phyloP scores from a whole-genome alignment of 2,888 invertebrate species.

The Stegophylla sp. region DNA sequence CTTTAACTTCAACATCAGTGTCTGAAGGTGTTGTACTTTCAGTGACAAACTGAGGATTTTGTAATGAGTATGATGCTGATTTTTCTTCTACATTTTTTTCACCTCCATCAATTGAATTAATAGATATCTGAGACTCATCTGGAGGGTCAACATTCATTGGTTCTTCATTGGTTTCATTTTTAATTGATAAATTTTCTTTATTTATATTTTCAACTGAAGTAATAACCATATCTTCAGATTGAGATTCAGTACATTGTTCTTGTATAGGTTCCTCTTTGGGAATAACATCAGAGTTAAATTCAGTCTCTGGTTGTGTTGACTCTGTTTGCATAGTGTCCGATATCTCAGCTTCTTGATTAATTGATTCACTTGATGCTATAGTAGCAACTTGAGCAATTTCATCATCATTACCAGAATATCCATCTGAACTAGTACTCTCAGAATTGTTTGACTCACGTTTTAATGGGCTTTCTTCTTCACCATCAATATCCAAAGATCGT shows the following conservation, averaged over 20 bases:
- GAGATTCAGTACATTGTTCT: slow-evolving; percentile 53
- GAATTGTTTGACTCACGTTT: slow-evolving; percentile 51
- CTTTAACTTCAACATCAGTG: slow-evolving; percentile 35
- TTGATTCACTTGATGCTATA: slow-evolving; percentile 50
- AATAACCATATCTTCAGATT: slow-evolving; percentile 34
- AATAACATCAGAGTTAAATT: slow-evolving; percentile 37
- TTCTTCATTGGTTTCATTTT: slow-evolving; percentile 50
- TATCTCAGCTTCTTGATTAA: slow-evolving; percentile 47
- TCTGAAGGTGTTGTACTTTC: slow-evolving; percentile 32
- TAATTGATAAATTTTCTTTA: slow-evolving; percentile 36
- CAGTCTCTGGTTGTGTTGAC: slow-evolving; percentile 36
- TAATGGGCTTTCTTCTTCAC: slow-evolving; percentile 54
- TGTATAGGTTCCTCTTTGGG: slow-evolving; percentile 53
- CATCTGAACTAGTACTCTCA: slow-evolving; percentile 54
- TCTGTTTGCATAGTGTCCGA: slow-evolving; percentile 44
- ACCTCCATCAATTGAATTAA: slow-evolving; percentile 63
- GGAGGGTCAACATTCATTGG: slow-evolving; percentile 59
- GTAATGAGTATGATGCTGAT: slow-evolving; percentile 12
- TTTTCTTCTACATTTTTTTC: slow-evolving; percentile 53
- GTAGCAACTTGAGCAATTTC: slow-evolving; percentile 53
- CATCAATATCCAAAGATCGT: slow-evolving; percentile 53
- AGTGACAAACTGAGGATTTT: slow-evolving; percentile 46
- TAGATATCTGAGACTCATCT: slow-evolving; percentile 63
- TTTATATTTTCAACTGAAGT: slow-evolving; percentile 43
- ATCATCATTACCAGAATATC: slow-evolving; percentile 58